Percentiles rank a stretch among this genome's conserved stretches.
Evolutionary conservation across 2,888 invertebrate genomes (phyloP).

Genomic region (Nycteola revayana): DNA sequence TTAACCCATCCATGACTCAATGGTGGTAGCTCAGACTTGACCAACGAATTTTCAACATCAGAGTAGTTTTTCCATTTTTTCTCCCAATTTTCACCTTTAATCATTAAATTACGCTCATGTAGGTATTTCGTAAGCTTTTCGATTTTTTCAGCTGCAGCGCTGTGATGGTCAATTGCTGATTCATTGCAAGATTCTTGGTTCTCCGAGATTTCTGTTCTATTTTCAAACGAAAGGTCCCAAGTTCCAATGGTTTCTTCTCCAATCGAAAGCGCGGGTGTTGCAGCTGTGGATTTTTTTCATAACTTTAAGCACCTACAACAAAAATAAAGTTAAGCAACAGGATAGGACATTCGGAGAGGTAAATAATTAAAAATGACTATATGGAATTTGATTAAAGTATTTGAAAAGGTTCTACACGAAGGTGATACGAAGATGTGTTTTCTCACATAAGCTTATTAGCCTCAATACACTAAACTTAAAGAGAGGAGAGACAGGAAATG

Average conservation of each 20-base stretch:
- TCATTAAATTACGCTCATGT: slow-evolving; percentile 38
- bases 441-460: too few species aligned
- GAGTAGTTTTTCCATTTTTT: slow-evolving; percentile 68
- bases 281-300: slow-evolving; percentile 72
- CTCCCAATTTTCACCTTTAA: slow-evolving; percentile 22
- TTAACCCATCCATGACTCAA: slow-evolving; percentile 50
- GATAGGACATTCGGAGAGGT: too few species aligned
- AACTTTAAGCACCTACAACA: slow-evolving; percentile 70
- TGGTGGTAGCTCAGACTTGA: slow-evolving; percentile 22
- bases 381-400: too few species aligned
- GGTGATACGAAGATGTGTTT: too few species aligned
- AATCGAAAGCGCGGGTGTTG: slow-evolving; percentile 46
- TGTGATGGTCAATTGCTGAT: slow-evolving; percentile 41
- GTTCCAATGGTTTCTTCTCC: slow-evolving; percentile 43
- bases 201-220: slow-evolving; percentile 52
- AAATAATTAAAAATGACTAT: too few species aligned
- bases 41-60: slow-evolving; percentile 41
- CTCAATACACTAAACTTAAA: too few species aligned
- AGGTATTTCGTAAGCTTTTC: slow-evolving; percentile 75
- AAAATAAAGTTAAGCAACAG: too few species aligned
- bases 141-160: slow-evolving; percentile 70
- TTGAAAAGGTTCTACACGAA: too few species aligned
- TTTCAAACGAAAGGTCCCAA: slow-evolving; percentile 57
- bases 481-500: too few species aligned
- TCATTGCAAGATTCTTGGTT: slow-evolving; percentile 41